Evolutionary conservation across 30 jellyfish, hydroid and myxozoan genomes (phyloP).

Genomic region (Chironex yamaguchii): DNA sequence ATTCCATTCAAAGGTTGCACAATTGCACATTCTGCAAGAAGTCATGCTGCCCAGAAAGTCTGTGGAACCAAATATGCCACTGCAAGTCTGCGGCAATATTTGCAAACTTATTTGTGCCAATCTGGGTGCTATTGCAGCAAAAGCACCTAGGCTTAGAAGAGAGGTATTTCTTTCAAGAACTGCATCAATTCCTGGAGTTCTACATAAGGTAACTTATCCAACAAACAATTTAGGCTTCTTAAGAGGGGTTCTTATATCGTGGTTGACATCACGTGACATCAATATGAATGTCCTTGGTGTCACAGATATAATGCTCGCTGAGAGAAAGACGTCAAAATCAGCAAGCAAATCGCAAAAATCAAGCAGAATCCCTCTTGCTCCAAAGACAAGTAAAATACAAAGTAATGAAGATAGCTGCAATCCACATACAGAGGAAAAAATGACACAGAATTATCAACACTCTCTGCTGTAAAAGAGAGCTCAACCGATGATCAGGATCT

Average conservation of each 20-base stretch:
- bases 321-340: no score
- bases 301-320: background rate
- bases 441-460: no score
- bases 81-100: background rate
- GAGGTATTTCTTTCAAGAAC: no score
- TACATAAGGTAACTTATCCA: no score
- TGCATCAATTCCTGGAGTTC: no score
- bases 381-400: background rate
- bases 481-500: background rate
- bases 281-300: slow-evolving; percentile 11
- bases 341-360: no score
- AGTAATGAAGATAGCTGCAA: background rate
- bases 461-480: no score
- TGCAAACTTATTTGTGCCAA: background rate
- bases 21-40: background rate
- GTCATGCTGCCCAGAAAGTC: background rate
- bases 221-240: background rate
- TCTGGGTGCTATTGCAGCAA: background rate
- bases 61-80: background rate
- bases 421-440: background rate
- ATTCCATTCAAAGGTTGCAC: slow-evolving; percentile 5
- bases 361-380: background rate
- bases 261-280: background rate
- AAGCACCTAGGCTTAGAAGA: background rate
- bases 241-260: background rate